Percentiles rank a stretch among this genome's conserved stretches.
phyloP scores from a whole-genome alignment of 2,797 vertebrate genomes.

The Antennarius maculatus region DNA sequence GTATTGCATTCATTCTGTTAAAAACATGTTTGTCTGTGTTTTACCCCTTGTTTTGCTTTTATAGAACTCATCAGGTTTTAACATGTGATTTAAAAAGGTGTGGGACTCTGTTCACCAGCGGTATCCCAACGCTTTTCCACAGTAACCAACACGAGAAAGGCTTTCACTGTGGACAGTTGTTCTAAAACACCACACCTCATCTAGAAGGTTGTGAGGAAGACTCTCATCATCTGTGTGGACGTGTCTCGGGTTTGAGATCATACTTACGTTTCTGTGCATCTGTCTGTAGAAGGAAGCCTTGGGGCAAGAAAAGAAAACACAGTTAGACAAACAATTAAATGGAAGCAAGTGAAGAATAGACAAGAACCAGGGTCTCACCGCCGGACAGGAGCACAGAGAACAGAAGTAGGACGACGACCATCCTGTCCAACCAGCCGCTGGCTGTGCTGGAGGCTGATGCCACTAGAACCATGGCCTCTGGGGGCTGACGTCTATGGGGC shows the following conservation, averaged over 20 bases:
- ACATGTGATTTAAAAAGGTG: too few relatives aligned
- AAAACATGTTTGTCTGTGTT: too few relatives aligned
- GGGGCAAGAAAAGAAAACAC: constrained; percentile 40
- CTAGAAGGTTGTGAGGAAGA: not conserved
- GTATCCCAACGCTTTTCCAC: too few relatives aligned
- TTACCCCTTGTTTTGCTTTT: too few relatives aligned
- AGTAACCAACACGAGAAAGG: not conserved
- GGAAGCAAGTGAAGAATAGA: constrained; percentile 1
- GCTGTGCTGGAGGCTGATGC: constrained; percentile 34
- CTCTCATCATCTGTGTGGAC: too few relatives aligned
- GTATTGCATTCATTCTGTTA: too few relatives aligned
- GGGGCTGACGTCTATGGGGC: constrained; percentile 4
- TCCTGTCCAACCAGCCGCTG: constrained; percentile 52
- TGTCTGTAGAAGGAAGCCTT: constrained; percentile 44
- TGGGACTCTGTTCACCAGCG: too few relatives aligned
- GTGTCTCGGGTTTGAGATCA: not conserved
- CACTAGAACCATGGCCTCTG: constrained; percentile 15
- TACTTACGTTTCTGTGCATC: constrained; percentile 55
- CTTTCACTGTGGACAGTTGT: not conserved
- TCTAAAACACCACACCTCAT: not conserved
- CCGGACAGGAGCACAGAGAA: constrained; percentile 51
- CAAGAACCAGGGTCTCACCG: constrained; percentile 71
- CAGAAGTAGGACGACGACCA: constrained; percentile 63
- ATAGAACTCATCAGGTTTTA: too few relatives aligned
- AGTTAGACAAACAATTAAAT: constrained; percentile 40